These are phyloP conservation scores for Probosciger aterrimus DNA, from an alignment of 2,113 vertebrate species.

Conservation along the genomic window DNA sequence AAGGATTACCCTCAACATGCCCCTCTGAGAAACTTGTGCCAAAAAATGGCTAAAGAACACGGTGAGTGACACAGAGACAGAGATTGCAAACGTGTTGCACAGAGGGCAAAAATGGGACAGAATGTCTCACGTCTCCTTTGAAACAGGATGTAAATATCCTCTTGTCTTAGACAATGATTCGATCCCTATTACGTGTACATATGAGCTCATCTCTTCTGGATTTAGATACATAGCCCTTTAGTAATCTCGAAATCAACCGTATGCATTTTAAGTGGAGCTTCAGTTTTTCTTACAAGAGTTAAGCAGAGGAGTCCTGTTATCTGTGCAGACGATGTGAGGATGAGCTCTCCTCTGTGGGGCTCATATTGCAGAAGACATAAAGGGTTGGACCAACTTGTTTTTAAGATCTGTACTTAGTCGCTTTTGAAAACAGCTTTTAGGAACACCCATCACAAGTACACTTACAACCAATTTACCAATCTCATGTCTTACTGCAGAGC, in stretches of 20 bases:
- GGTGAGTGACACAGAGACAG: not conserved
- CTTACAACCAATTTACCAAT: not conserved
- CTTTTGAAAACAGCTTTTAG: constrained; percentile 9
- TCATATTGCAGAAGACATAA: not conserved
- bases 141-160: not conserved
- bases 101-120: not conserved
- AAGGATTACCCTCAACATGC: not conserved
- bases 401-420: not conserved
- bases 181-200: not conserved
- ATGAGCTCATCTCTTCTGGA: constrained; percentile 37
- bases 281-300: not conserved
- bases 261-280: not conserved
- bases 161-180: not conserved
- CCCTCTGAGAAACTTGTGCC: not conserved
- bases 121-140: not conserved
- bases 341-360: not conserved
- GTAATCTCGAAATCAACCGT: constrained; percentile 9
- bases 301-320: not conserved
- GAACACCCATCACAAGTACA: not conserved
- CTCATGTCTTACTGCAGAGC: not conserved
- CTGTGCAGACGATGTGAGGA: accelerated
- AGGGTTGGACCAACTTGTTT: not conserved
- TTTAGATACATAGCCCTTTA: not conserved
- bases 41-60: not conserved
- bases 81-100: not conserved